Conservation (phyloP, 2,888 invertebrate species). For the Aphodius sticticus region DNA sequence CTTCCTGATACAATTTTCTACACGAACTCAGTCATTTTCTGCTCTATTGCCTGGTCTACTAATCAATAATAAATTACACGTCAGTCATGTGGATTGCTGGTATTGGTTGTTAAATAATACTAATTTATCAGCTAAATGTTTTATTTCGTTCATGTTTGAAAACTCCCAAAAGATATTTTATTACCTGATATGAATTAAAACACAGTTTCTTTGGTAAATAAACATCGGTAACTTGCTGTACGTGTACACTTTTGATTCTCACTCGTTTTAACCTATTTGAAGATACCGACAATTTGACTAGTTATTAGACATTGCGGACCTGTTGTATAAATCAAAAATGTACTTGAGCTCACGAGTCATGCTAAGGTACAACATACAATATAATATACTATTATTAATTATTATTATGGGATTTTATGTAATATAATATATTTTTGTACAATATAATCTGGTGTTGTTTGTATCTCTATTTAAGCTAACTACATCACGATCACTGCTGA, state of each 20-base stretch:
- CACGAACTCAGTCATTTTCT: too few relatives aligned
- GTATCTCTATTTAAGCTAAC: conserved; percentile 46
- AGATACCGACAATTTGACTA: not conserved
- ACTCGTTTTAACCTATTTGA: not conserved
- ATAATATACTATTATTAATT: conserved; percentile 48
- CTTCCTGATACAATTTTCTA: too few relatives aligned
- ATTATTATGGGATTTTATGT: conserved; percentile 38
- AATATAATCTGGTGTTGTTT: conserved; percentile 59
- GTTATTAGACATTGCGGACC: not conserved
- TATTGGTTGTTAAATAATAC: not conserved
- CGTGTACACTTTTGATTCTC: conserved; percentile 20
- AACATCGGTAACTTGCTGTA: conserved; percentile 4
- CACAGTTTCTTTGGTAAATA: conserved; percentile 4
- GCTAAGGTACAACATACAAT: conserved; percentile 56
- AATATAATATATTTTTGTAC: conserved; percentile 54
- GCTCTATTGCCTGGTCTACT: too few relatives aligned
- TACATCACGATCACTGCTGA: conserved; percentile 57
- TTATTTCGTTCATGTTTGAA: conserved; percentile 18
- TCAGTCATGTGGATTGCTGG: too few relatives aligned
- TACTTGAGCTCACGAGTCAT: conserved; percentile 23
- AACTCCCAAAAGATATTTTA: conserved; percentile 8
- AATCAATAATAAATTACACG: too few relatives aligned
- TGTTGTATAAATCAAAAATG: conserved; percentile 8
- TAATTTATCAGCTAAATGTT: not conserved
- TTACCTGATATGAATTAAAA: conserved; percentile 25